Conservation (phyloP, 2,797 vertebrate genomes). For the Chelonia mydas region DNA sequence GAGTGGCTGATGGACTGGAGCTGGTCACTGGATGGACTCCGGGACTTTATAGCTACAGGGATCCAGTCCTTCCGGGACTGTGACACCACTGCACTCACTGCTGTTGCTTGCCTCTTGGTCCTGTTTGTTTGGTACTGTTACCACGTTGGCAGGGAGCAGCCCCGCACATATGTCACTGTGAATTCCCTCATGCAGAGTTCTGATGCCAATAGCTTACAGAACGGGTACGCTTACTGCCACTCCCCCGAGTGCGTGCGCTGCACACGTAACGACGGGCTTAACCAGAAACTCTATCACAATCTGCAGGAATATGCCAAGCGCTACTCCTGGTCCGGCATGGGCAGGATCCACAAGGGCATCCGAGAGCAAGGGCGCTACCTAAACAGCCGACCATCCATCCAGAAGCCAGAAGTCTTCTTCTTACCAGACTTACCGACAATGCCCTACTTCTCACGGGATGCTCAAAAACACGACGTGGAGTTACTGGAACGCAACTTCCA, state of each 20-base stretch:
- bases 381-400: slow-evolving; percentile 91
- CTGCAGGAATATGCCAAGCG: slow-evolving; percentile 98
- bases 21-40: slow-evolving; percentile 92
- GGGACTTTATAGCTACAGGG: slow-evolving; percentile 90
- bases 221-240: slow-evolving; percentile 92
- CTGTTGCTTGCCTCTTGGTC: slow-evolving; percentile 88
- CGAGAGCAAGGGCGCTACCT: slow-evolving; percentile 94
- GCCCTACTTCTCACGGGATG: slow-evolving; percentile 95
- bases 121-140: slow-evolving; percentile 98
- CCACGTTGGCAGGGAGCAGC: slow-evolving; percentile 93
- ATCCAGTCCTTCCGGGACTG: slow-evolving; percentile 96
- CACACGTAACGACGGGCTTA: slow-evolving; percentile 88
- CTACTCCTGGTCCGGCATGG: slow-evolving; percentile 99
- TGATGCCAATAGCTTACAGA: slow-evolving; percentile 87
- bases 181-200: slow-evolving; percentile 82
- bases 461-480: slow-evolving; percentile 97
- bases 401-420: slow-evolving; percentile 97
- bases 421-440: slow-evolving; percentile 93
- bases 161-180: slow-evolving; percentile 76
- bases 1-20: slow-evolving; percentile 85
- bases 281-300: slow-evolving; percentile 97
- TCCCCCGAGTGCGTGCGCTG: slow-evolving; percentile 92
- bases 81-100: slow-evolving; percentile 86
- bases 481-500: slow-evolving; percentile 96
- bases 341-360: slow-evolving; percentile 96